Conservation (phyloP, 2,113 vertebrate genomes). For the Gymnogyps californianus region DNA sequence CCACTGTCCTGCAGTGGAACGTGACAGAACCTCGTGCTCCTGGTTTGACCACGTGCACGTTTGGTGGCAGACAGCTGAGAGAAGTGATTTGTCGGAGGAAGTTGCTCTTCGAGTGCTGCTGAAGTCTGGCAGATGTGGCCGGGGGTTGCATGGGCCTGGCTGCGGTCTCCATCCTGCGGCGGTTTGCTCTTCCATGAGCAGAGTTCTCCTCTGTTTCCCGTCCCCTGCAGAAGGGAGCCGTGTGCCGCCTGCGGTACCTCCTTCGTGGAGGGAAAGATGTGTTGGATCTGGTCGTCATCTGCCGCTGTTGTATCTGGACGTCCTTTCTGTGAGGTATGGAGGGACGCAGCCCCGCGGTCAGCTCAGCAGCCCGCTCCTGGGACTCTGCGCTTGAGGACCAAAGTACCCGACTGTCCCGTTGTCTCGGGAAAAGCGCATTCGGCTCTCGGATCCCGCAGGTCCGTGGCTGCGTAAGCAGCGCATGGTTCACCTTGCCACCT, state of each 20-base stretch:
- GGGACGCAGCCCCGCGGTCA: neutral
- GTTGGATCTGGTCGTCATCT: accelerated
- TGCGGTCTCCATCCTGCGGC: neutral
- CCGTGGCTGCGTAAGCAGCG: accelerated
- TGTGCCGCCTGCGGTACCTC: accelerated
- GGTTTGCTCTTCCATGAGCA: neutral
- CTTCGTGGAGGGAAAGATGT: neutral
- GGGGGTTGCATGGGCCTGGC: neutral
- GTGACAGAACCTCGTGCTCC: neutral
- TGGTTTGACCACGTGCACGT: neutral
- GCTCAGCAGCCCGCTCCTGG: neutral
- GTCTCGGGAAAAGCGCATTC: neutral
- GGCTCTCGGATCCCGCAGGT: accelerated
- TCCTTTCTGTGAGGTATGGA: neutral
- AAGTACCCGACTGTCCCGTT: accelerated
- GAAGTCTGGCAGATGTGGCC: neutral
- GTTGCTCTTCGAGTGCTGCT: neutral
- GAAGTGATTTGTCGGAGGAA: neutral
- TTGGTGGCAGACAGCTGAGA: neutral
- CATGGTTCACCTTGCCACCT: accelerated
- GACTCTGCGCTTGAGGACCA: accelerated
- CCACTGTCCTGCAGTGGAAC: neutral
- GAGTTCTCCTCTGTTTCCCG: accelerated
- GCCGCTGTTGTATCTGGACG: neutral
- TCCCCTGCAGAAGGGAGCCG: accelerated